Evolutionary conservation across 2,113 vertebrate species (phyloP).

Genomic region (Bubo scandiacus): DNA sequence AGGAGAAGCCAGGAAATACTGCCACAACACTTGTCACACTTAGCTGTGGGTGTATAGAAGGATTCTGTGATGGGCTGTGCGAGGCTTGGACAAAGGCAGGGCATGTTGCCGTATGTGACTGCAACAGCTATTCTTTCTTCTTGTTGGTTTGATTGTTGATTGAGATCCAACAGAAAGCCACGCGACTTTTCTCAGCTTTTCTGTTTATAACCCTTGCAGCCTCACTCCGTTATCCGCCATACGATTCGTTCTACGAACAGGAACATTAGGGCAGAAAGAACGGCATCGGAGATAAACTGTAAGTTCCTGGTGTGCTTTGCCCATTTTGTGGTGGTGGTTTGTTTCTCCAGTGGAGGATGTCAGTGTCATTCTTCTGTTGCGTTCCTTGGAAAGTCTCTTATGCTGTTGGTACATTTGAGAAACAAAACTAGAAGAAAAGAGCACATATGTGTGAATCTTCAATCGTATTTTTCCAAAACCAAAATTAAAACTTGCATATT

Average conservation of each 20-base stretch:
- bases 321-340: neutral
- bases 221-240: slow-evolving; percentile 85
- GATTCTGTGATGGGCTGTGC: neutral
- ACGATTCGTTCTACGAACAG: slow-evolving; percentile 94
- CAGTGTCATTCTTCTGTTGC: fast-evolving
- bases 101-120: fast-evolving
- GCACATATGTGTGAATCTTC: fast-evolving
- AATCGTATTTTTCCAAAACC: neutral
- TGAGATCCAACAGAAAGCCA: neutral
- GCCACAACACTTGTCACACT: neutral
- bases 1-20: neutral
- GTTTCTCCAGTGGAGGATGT: neutral
- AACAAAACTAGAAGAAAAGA: neutral
- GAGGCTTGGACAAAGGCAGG: neutral
- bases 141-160: neutral
- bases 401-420: neutral
- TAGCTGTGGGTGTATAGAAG: neutral
- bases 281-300: slow-evolving; percentile 95
- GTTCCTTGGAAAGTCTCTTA: neutral
- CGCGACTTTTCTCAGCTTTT: neutral
- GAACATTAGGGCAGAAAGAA: slow-evolving; percentile 86
- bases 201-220: slow-evolving; percentile 67
- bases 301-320: slow-evolving; percentile 65
- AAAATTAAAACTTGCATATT: neutral
- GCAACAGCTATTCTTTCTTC: neutral